A percentile compares a stretch with the other conserved stretches of the same genome.
These are phyloP conservation scores for Scaptomyza graminum DNA, from an alignment of 1,140 invertebrate genomes.

Conservation along the genomic window DNA sequence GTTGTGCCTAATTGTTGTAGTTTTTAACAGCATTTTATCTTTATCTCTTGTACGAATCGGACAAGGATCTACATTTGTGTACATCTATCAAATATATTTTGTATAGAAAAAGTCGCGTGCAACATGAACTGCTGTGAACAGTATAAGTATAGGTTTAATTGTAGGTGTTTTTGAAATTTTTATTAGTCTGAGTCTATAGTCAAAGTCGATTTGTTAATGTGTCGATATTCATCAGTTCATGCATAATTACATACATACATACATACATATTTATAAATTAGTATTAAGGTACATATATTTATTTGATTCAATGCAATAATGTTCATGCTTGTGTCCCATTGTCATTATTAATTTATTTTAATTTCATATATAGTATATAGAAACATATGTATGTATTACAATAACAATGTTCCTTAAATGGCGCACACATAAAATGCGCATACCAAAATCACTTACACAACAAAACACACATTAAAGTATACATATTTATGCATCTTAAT, in stretches of 20 bases:
- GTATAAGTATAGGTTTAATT: slow-evolving; percentile 43
- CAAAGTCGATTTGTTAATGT: slow-evolving; percentile 28
- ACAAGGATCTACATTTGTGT: neutral
- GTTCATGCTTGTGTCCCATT: slow-evolving; percentile 26
- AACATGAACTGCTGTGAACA: slow-evolving; percentile 43
- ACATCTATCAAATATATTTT: slow-evolving; percentile 9
- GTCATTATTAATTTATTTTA: slow-evolving; percentile 44
- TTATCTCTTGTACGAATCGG: slow-evolving; percentile 4
- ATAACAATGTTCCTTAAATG: slow-evolving; percentile 70
- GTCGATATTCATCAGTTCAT: slow-evolving; percentile 32
- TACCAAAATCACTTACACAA: slow-evolving; percentile 42
- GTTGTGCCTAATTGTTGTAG: slow-evolving; percentile 53
- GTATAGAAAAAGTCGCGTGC: slow-evolving; percentile 26
- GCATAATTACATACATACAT: neutral
- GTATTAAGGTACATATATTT: slow-evolving; percentile 20
- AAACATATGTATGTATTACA: slow-evolving; percentile 22
- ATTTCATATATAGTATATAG: slow-evolving; percentile 31
- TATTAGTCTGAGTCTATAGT: slow-evolving; percentile 48
- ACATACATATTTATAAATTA: slow-evolving; percentile 6
- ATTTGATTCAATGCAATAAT: slow-evolving; percentile 21
- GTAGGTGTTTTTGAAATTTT: slow-evolving; percentile 43
- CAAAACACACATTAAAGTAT: slow-evolving; percentile 44
- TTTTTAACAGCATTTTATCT: slow-evolving; percentile 21
- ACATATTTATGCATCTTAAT: slow-evolving; percentile 57
- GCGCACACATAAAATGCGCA: slow-evolving; percentile 36